Evolutionary conservation across 2,113 vertebrate genomes (phyloP).

Genomic region (Phyllostomus hastatus): DNA sequence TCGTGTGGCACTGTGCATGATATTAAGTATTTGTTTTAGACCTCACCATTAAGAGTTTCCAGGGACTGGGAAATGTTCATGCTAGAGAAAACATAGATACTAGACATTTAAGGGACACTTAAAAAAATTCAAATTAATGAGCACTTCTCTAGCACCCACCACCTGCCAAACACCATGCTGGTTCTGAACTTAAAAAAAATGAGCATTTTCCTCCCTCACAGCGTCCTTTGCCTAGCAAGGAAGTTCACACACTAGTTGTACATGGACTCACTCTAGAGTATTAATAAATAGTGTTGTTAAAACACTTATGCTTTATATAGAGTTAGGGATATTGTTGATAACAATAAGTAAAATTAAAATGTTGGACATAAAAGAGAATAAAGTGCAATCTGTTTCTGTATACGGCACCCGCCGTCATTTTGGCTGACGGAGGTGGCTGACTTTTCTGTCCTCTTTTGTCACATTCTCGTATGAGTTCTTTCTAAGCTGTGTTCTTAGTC

Average conservation of each 20-base stretch:
- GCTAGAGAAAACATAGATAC: not conserved
- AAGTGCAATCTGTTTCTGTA: fast-evolving
- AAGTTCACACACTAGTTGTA: not conserved
- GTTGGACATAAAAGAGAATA: not conserved
- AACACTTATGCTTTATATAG: not conserved
- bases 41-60: not conserved
- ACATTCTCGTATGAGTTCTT: not conserved
- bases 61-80: not conserved
- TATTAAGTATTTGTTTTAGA: not conserved
- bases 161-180: not conserved
- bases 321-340: not conserved
- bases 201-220: not conserved
- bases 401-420: not conserved
- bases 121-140: not conserved
- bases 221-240: not conserved
- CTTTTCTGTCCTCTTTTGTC: not conserved
- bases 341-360: not conserved
- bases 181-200: not conserved
- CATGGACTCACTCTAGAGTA: not conserved
- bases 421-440: not conserved
- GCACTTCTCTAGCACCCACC: not conserved
- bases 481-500: not conserved
- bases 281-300: not conserved
- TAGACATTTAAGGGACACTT: not conserved
- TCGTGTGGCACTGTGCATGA: not conserved